Conservation (phyloP, 2,113 vertebrate genomes). For the Centropus bengalensis region DNA sequence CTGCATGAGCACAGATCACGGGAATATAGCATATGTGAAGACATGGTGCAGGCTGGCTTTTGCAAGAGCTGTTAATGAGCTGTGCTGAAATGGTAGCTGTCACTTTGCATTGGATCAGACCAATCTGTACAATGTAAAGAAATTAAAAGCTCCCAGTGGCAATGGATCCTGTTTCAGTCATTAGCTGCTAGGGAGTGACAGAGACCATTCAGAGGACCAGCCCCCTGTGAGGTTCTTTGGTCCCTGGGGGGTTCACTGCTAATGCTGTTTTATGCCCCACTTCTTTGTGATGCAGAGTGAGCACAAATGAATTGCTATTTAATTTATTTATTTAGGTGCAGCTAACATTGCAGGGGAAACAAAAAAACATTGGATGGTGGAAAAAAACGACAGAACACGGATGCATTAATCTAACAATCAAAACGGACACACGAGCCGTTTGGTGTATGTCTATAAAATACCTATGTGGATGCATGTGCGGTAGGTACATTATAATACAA, state of each 20-base stretch:
- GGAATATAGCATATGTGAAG: background rate
- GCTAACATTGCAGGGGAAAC: slow-evolving; percentile 42
- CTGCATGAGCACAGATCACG: background rate
- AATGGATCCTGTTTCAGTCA: slow-evolving; percentile 80
- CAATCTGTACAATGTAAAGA: slow-evolving; percentile 78
- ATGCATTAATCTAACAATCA: slow-evolving; percentile 42
- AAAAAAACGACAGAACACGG: background rate
- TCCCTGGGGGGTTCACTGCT: slow-evolving; percentile 76
- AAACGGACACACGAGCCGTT: background rate
- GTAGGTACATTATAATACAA: slow-evolving; percentile 44
- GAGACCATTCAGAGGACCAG: slow-evolving; percentile 79
- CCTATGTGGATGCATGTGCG: background rate
- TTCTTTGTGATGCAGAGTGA: slow-evolving; percentile 77
- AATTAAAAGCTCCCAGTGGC: slow-evolving; percentile 85
- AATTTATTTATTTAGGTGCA: slow-evolving; percentile 75
- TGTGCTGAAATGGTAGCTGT: slow-evolving; percentile 75
- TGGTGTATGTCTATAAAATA: background rate
- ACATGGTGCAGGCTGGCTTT: background rate
- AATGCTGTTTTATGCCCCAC: slow-evolving; percentile 79
- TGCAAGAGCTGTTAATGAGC: slow-evolving; percentile 76
- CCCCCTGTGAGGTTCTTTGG: slow-evolving; percentile 64
- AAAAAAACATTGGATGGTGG: background rate
- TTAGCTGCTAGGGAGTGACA: slow-evolving; percentile 74
- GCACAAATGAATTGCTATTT: slow-evolving; percentile 74
- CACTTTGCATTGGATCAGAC: slow-evolving; percentile 76